Percentiles rank a stretch among this genome's conserved stretches.
Conservation (phyloP, 2,888 invertebrate species). For the Torymus auratus region DNA sequence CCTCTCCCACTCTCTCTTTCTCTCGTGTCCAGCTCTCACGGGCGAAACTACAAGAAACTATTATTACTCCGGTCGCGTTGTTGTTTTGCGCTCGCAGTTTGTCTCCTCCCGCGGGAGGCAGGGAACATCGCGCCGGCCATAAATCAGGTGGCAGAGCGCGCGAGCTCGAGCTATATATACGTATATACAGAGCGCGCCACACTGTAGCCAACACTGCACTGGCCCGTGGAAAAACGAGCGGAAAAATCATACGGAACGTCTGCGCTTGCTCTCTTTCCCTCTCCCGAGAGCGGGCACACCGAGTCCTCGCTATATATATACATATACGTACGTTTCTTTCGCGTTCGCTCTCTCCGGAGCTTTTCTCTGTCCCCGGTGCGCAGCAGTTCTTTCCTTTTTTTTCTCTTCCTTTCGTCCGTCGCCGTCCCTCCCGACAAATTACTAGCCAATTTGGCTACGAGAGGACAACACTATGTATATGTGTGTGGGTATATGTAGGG, state of each 20-base stretch:
- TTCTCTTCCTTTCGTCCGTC: background rate
- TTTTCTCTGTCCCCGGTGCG: background rate
- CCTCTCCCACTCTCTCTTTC: constrained; percentile 43
- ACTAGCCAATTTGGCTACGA: constrained; percentile 49
- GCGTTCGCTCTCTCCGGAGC: background rate
- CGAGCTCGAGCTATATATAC: no score
- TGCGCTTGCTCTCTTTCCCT: background rate
- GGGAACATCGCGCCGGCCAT: constrained; percentile 56
- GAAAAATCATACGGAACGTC: constrained; percentile 41
- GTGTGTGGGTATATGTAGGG: no score
- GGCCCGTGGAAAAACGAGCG: constrained; percentile 27
- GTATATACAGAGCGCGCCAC: no score
- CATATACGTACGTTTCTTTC: background rate
- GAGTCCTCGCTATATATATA: background rate
- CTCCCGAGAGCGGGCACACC: background rate
- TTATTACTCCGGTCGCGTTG: constrained; percentile 66
- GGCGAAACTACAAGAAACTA: constrained; percentile 70
- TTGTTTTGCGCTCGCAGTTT: constrained; percentile 65
- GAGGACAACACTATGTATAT: background rate
- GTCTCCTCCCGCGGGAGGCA: constrained; percentile 57
- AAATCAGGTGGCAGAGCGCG: constrained; percentile 62
- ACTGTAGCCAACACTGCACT: no score
- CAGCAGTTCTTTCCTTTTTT: background rate
- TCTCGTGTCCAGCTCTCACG: constrained; percentile 38
- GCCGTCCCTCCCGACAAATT: constrained; percentile 38